These are phyloP conservation scores for Aphidius ervi DNA, from an alignment of 1,140 invertebrate species.

Conservation along the genomic window DNA sequence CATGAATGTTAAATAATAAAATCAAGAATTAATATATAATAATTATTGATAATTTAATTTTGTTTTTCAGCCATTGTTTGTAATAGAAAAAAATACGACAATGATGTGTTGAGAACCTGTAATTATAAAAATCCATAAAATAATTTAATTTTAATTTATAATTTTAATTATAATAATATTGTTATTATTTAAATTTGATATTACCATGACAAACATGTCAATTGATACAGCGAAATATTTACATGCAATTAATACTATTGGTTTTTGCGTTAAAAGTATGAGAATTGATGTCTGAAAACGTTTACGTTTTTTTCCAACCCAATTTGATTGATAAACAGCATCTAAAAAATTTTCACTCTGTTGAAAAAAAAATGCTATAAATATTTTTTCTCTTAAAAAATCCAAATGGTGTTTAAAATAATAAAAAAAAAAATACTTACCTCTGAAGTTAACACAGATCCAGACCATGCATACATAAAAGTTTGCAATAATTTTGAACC, in stretches of 20 bases:
- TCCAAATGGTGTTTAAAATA: neutral
- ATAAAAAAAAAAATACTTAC: neutral
- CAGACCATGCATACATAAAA: conserved; percentile 11
- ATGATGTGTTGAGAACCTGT: conserved; percentile 13
- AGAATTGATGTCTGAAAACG: conserved; percentile 18
- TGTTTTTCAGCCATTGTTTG: conserved; percentile 15
- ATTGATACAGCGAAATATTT: conserved; percentile 25
- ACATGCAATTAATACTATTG: conserved; percentile 24
- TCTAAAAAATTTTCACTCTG: conserved; percentile 18
- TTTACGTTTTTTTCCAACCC: conserved; percentile 16
- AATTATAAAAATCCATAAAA: neutral
- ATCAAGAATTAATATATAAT: too few relatives aligned
- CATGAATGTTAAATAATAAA: too few relatives aligned
- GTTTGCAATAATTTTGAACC: conserved; percentile 4
- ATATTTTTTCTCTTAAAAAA: too few relatives aligned
- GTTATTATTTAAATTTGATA: neutral
- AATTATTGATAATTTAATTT: neutral
- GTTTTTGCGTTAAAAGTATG: conserved; percentile 28
- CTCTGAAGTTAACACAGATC: neutral
- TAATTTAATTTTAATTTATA: neutral
- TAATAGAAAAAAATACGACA: conserved; percentile 14
- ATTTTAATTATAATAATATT: too few relatives aligned
- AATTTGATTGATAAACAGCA: conserved; percentile 18
- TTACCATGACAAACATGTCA: conserved; percentile 29
- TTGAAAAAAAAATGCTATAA: neutral